These are phyloP conservation scores for Hemitrygon akajei DNA, from an alignment of 2,797 vertebrate genomes.

Conservation along the genomic window DNA sequence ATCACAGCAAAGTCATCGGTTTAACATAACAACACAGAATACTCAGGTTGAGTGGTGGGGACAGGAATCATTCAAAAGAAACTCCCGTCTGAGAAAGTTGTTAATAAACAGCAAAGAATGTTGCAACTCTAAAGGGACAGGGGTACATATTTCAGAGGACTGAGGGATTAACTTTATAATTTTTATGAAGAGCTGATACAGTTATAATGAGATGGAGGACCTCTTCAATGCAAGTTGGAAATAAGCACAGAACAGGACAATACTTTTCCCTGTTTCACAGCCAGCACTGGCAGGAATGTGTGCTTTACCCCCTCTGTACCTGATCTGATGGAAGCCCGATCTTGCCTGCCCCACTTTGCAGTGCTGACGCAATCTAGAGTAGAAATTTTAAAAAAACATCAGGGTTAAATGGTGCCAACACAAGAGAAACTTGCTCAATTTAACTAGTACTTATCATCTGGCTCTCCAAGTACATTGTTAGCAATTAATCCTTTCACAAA, in stretches of 20 bases:
- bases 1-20: background rate
- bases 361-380: slow-evolving; percentile 11
- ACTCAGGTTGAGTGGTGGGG: background rate
- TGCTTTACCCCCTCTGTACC: background rate
- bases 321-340: background rate
- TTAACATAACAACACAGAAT: background rate
- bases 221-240: background rate
- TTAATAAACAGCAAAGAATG: background rate
- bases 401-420: background rate
- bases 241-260: background rate
- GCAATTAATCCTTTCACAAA: background rate
- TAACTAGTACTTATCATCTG: too few species aligned
- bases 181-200: background rate
- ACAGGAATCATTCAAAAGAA: background rate
- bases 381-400: background rate
- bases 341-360: background rate
- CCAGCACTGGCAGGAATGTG: too few species aligned
- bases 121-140: background rate
- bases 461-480: background rate
- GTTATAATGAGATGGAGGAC: background rate
- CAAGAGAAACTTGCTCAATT: background rate
- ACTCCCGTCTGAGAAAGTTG: background rate
- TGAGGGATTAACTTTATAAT: background rate
- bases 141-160: background rate
- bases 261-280: background rate